Conservation (phyloP, 1,140 invertebrate species). For the Rhyacophila brunnea region DNA sequence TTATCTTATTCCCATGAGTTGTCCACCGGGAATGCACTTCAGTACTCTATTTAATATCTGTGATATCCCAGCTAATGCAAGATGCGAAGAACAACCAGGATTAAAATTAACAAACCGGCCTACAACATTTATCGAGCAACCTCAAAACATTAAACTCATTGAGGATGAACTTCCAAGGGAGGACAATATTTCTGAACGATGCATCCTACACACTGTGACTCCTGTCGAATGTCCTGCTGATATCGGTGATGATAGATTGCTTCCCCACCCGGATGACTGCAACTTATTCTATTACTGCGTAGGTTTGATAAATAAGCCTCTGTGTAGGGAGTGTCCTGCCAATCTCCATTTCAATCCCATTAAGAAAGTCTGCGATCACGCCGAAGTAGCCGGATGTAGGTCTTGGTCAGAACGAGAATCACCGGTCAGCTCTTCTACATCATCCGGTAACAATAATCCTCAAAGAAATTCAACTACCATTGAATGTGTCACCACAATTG, state of each 20-base stretch:
- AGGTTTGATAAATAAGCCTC: constrained; percentile 7
- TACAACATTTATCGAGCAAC: no score
- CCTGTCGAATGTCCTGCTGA: constrained; percentile 5
- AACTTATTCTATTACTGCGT: constrained; percentile 39
- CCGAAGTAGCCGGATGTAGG: constrained; percentile 31
- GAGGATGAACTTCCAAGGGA: constrained; percentile 18
- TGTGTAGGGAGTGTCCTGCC: constrained; percentile 40
- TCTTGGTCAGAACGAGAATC: background rate
- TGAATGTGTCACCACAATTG: background rate
- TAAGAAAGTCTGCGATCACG: constrained; percentile 42
- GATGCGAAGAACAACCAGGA: background rate
- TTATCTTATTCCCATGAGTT: constrained; percentile 47
- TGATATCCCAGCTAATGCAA: constrained; percentile 9
- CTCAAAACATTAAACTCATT: no score
- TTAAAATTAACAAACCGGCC: background rate
- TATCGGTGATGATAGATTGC: constrained; percentile 21
- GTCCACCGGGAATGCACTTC: constrained; percentile 50
- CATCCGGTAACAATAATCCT: background rate
- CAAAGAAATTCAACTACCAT: background rate
- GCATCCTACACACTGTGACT: constrained; percentile 19
- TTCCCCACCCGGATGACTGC: constrained; percentile 37
- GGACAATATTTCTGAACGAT: constrained; percentile 22
- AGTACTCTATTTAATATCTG: constrained; percentile 8
- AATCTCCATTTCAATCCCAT: constrained; percentile 41
- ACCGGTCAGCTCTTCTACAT: no score